Evolutionary conservation across 2,888 invertebrate species (phyloP).

Genomic region (Ophioninae sp.): DNA sequence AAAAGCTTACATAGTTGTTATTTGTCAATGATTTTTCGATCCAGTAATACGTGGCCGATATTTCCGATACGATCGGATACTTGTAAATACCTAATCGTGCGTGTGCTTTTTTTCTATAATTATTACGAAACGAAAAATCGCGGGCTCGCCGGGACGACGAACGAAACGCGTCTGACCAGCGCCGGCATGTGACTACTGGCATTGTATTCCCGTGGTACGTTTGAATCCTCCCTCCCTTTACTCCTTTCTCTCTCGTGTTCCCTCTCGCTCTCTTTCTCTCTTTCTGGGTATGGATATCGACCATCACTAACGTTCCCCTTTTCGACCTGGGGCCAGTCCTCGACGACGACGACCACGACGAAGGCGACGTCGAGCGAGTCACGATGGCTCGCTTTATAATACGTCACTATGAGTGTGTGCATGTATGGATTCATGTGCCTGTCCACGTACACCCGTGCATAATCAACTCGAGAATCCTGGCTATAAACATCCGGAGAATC

Average conservation of each 20-base stretch:
- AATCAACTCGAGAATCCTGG: neutral
- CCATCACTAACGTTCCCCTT: conserved; percentile 70
- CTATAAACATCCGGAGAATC: conserved; percentile 45
- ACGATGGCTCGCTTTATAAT: conserved; percentile 19
- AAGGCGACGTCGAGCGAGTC: conserved; percentile 35
- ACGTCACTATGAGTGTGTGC: conserved; percentile 6
- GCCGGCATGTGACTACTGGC: conserved; percentile 77
- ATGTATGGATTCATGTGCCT: neutral
- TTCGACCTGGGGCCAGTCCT: conserved; percentile 58
- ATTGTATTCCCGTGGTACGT: conserved; percentile 71
- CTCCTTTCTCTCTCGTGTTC: conserved; percentile 34
- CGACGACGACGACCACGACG: conserved; percentile 54
- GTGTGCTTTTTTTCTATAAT: neutral
- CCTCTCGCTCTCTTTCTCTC: conserved; percentile 38
- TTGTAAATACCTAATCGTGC: neutral
- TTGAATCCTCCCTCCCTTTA: conserved; percentile 60
- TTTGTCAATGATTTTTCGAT: neutral
- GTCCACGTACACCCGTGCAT: neutral
- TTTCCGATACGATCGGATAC: neutral
- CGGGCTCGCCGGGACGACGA: conserved; percentile 36
- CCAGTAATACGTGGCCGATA: neutral
- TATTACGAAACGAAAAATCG: conserved; percentile 11
- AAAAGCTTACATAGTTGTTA: neutral
- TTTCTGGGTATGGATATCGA: conserved; percentile 73
- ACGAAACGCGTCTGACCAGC: conserved; percentile 69